phyloP scores from a whole-genome alignment of 2,888 invertebrate genomes.

The Monoplex corrugatus region DNA sequence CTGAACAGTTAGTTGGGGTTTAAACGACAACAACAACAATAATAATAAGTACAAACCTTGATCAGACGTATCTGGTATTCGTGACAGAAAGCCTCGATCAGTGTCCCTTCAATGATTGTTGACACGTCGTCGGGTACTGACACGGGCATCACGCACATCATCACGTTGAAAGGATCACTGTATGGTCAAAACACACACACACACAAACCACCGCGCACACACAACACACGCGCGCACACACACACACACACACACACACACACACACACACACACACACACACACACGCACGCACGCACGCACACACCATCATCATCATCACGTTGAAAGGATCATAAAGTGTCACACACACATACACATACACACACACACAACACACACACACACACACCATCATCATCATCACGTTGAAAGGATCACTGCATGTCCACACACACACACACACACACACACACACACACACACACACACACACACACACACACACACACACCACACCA shows the following conservation, averaged over 20 bases:
- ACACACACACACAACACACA: no score
- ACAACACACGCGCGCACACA: no score
- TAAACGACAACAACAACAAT: no score
- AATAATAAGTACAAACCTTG: conserved; percentile 69
- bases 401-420: no score
- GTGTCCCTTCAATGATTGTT: conserved; percentile 75
- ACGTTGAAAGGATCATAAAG: no score
- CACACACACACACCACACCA: no score
- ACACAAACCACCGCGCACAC: no score
- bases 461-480: neutral
- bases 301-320: no score
- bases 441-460: neutral
- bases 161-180: conserved; percentile 73
- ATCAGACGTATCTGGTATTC: conserved; percentile 75
- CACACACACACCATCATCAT: no score
- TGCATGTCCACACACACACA: neutral
- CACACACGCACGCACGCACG: no score
- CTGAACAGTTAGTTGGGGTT: no score
- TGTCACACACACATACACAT: neutral
- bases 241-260: neutral
- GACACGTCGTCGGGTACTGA: conserved; percentile 69
- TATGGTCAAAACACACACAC: conserved; percentile 38
- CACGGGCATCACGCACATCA: conserved; percentile 75
- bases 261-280: no score
- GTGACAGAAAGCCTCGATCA: conserved; percentile 79